A percentile compares a stretch with the other conserved stretches of the same genome.
Conservation (phyloP, 1,140 invertebrate genomes). For the Geopemphigus sp. region DNA sequence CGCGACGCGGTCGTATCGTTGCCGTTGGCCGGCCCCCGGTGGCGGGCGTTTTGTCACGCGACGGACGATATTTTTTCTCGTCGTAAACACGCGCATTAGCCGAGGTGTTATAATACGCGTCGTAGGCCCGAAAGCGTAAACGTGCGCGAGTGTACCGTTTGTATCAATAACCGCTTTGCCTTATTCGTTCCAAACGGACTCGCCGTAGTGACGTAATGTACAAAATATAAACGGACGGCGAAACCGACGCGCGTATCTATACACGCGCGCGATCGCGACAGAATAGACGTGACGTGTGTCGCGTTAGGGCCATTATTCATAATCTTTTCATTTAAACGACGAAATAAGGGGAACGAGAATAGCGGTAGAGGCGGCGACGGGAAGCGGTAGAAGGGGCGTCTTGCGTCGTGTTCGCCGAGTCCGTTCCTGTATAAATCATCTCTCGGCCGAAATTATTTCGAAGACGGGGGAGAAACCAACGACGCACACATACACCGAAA, state of each 20-base stretch:
- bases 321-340: conserved; percentile 38
- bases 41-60: background rate
- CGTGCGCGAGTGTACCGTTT: conserved; percentile 21
- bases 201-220: background rate
- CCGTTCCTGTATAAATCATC: conserved; percentile 12
- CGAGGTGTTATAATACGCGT: background rate
- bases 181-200: background rate
- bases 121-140: conserved; percentile 10
- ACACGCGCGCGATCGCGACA: background rate
- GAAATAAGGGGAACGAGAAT: background rate
- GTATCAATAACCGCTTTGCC: conserved; percentile 35
- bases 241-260: no score
- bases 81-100: no score
- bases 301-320: conserved; percentile 32
- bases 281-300: conserved; percentile 28
- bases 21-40: no score
- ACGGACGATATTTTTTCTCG: background rate
- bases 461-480: background rate
- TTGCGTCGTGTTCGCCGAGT: conserved; percentile 5
- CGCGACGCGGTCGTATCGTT: no score
- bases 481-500: background rate
- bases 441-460: conserved; percentile 16
- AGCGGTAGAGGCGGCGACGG: no score
- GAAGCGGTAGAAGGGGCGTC: background rate
- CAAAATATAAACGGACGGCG: background rate